phyloP scores from a whole-genome alignment of 1,140 invertebrate species.

The Leptinotarsa lineolata region DNA sequence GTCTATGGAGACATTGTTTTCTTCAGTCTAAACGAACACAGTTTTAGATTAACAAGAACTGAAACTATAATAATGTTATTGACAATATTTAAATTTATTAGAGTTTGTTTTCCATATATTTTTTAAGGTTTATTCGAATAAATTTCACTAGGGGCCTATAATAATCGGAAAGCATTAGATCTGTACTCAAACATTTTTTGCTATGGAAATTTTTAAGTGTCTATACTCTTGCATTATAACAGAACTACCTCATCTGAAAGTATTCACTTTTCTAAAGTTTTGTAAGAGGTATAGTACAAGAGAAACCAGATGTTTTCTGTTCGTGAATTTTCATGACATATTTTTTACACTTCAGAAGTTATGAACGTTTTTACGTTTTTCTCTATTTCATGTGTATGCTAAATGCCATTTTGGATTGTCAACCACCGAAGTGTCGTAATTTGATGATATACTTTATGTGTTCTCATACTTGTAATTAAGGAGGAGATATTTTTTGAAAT shows the following conservation, averaged over 20 bases:
- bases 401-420: neutral
- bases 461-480: neutral
- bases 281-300: conserved; percentile 10
- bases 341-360: neutral
- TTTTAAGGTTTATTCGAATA: neutral
- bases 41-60: neutral
- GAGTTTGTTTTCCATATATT: neutral
- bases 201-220: conserved; percentile 3
- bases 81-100: conserved; percentile 1
- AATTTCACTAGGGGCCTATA: conserved; percentile 21
- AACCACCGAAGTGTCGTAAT: neutral
- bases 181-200: conserved; percentile 11
- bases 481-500: neutral
- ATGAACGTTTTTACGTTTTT: neutral
- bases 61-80: neutral
- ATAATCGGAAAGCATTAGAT: neutral
- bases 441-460: neutral
- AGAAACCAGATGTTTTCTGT: no score
- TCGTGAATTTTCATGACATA: neutral
- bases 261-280: conserved; percentile 26
- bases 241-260: conserved; percentile 24
- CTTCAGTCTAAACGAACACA: neutral
- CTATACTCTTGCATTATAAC: conserved; percentile 15
- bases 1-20: no score
- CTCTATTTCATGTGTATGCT: neutral